Conservation (phyloP, 2,797 vertebrate genomes). For the Limosa lapponica region DNA sequence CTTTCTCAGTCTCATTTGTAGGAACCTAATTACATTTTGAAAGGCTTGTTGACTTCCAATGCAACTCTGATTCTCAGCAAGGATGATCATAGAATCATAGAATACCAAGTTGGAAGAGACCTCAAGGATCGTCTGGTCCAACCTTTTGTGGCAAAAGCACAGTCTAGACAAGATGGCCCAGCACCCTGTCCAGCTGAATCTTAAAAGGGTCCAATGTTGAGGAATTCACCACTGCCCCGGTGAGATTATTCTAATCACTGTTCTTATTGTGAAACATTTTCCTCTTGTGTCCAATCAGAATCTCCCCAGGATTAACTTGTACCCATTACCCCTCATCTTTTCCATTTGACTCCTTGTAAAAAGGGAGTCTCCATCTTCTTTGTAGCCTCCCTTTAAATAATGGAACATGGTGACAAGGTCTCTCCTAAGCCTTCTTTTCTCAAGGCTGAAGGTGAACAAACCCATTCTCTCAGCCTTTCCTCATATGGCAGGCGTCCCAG, state of each 20-base stretch:
- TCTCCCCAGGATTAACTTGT: background rate
- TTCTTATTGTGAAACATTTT: background rate
- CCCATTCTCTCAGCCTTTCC: background rate
- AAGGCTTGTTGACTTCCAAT: background rate
- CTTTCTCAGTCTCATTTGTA: background rate
- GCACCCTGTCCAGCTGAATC: background rate
- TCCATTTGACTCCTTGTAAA: background rate
- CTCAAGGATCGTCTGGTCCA: background rate
- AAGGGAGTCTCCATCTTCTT: background rate
- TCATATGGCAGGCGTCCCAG: background rate
- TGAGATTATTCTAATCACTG: background rate
- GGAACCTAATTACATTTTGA: fast-evolving
- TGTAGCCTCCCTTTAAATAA: background rate
- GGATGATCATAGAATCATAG: background rate
- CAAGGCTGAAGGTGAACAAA: background rate
- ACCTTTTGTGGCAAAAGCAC: background rate
- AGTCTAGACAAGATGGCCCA: background rate
- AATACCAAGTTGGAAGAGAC: background rate
- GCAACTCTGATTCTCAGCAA: background rate
- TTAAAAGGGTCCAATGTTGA: background rate
- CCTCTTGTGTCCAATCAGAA: background rate
- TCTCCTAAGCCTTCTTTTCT: background rate
- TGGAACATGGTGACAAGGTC: background rate
- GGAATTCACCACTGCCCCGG: background rate
- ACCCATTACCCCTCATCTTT: background rate